phyloP scores from a whole-genome alignment of 30 jellyfish, hydroid and myxozoan genomes.

The Hydractinia symbiolongicarpus region DNA sequence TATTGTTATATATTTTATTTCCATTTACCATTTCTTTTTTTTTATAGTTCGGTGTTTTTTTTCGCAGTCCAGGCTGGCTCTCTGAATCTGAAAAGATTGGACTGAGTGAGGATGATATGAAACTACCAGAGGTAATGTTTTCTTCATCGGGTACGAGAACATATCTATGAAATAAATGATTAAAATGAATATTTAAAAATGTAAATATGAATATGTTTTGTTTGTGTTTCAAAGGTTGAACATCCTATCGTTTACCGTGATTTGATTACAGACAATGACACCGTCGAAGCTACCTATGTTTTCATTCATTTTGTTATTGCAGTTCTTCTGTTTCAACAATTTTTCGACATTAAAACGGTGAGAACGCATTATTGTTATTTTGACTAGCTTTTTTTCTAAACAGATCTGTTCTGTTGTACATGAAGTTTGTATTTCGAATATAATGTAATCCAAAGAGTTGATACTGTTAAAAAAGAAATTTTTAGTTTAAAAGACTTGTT shows the following conservation, averaged over 20 bases:
- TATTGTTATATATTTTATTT: no score
- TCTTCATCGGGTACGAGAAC: neutral
- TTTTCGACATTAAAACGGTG: constrained; percentile 9
- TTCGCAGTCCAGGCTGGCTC: constrained; percentile 72
- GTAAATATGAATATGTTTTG: no score
- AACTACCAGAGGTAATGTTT: constrained; percentile 44
- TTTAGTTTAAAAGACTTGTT: no score
- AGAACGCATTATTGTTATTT: neutral
- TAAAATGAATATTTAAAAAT: no score
- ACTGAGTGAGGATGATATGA: constrained; percentile 35
- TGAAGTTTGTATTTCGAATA: no score
- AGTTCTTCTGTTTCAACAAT: neutral
- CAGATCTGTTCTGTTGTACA: no score
- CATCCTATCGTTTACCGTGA: constrained; percentile 17
- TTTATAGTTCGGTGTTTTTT: constrained; percentile 35
- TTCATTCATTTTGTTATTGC: neutral
- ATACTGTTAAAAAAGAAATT: no score
- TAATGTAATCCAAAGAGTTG: no score
- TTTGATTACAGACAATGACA: neutral
- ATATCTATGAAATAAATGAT: neutral
- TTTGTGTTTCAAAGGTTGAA: neutral
- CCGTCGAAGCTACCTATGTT: constrained; percentile 5
- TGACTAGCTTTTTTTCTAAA: neutral
- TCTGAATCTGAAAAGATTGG: constrained; percentile 50
- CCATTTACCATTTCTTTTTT: neutral